Evolutionary conservation across 2,113 vertebrate species (phyloP), one percentile per base, ranked within the genome.

Genomic region (Pluvialis apricaria): DNA sequence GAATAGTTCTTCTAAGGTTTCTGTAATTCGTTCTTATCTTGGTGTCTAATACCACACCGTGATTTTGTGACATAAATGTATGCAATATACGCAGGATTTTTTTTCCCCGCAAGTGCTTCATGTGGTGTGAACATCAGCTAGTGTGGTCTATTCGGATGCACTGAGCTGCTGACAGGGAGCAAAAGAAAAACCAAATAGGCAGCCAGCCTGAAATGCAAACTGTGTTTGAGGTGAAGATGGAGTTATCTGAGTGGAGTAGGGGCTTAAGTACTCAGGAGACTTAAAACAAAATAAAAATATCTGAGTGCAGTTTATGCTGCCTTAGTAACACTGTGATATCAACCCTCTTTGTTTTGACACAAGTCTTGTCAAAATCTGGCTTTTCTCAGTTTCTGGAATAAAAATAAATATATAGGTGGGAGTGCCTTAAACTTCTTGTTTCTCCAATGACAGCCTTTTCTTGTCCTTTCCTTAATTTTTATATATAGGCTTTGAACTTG

Each of bases 131-230:
- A 0, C 34, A 10, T 87, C 58, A 62, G 3, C 21, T 54, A 5
- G 6, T 32, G 5, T 7, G 29, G 82, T 77, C 69, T 21, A 3
- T 89, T n/a, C 45, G 38, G 6, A 36, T 40, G 66, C 44, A 29
- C 32, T 15, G 65, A 76, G 69, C 19, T 76, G 47, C 65, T 5
- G 1, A 5, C 1, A 9, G 13, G 16, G 16, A 4, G 25, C 31
- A 42, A 42, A 76, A 75, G 45, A 32, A 44, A 34, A 60, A 20
- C 9, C 49, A 24, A 7, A 34, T 15, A 0, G 0, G 45, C 24
- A 58, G 19, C 22, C 69, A 80, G 36, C 42, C 55, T 10, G 4
- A 82, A 84, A 34, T 34, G 42, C 49, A 65, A 57, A 34, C 31
- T 0, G 0, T 51, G 9, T 58, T 42, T 85, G 78, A 90, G 32